phyloP scores from a whole-genome alignment of 2,113 vertebrate genomes.

The Rhizomys pruinosus region DNA sequence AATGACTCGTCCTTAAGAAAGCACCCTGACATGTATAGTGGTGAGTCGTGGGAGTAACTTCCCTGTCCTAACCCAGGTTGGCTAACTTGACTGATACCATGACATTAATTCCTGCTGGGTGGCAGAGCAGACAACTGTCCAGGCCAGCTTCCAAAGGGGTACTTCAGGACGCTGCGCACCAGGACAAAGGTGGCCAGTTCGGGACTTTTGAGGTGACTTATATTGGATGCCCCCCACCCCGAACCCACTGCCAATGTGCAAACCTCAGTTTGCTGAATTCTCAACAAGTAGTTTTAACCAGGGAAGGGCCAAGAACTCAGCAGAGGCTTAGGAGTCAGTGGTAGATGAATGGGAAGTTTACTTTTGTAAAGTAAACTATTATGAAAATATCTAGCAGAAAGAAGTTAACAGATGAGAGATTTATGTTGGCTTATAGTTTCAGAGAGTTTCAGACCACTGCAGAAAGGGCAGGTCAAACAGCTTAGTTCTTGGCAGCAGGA shows the following conservation, averaged over 20 bases:
- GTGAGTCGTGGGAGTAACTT: slow-evolving; percentile 91
- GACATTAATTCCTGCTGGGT: slow-evolving; percentile 73
- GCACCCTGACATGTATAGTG: slow-evolving; percentile 93
- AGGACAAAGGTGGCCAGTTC: not conserved
- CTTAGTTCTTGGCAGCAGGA: too few species aligned
- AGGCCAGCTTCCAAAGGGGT: not conserved
- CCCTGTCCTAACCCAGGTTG: slow-evolving; percentile 75
- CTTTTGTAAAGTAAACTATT: not conserved
- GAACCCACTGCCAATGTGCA: not conserved
- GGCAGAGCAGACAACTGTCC: slow-evolving; percentile 51
- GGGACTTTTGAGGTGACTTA: not conserved
- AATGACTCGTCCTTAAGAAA: slow-evolving; percentile 94
- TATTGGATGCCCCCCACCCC: not conserved
- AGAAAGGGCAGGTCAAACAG: not conserved
- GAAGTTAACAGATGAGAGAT: not conserved
- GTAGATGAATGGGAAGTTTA: not conserved
- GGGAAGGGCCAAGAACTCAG: not conserved
- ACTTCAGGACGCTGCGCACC: not conserved
- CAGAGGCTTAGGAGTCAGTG: not conserved
- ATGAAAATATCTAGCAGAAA: not conserved
- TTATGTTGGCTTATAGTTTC: not conserved
- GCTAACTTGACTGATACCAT: slow-evolving; percentile 85
- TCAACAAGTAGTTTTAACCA: not conserved
- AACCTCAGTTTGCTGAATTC: not conserved
- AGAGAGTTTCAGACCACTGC: not conserved